These are phyloP conservation scores for Temnothorax unifasciatus DNA, from an alignment of 2,888 invertebrate genomes.

Conservation along the genomic window DNA sequence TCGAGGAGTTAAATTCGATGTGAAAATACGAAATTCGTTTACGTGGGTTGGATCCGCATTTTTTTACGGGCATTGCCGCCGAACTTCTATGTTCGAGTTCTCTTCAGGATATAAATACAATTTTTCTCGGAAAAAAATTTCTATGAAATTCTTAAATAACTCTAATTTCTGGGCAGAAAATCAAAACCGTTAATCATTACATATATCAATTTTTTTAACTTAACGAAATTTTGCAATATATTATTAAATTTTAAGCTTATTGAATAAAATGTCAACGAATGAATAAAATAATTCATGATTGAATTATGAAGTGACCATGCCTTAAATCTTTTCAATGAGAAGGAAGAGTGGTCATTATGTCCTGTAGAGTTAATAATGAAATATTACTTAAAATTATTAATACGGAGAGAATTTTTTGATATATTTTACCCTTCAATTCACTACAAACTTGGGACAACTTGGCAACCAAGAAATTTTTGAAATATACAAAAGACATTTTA, in stretches of 20 bases:
- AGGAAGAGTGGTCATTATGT: neutral
- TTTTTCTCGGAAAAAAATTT: neutral
- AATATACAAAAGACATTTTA: too few species aligned
- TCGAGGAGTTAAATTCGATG: constrained; percentile 50
- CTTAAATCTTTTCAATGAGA: neutral
- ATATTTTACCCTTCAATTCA: too few species aligned
- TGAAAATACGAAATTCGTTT: constrained; percentile 46
- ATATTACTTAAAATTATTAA: constrained; percentile 8
- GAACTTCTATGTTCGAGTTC: neutral
- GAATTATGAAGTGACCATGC: neutral
- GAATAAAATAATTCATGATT: neutral
- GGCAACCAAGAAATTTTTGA: too few species aligned
- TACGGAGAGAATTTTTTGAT: too few species aligned
- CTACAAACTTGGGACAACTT: too few species aligned
- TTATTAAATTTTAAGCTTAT: neutral
- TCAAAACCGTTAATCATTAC: neutral
- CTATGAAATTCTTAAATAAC: neutral
- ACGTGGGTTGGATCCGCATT: constrained; percentile 36
- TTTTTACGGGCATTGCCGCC: neutral
- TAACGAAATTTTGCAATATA: neutral
- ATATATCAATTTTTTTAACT: neutral
- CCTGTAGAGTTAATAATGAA: neutral
- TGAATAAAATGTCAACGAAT: neutral
- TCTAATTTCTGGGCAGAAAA: neutral
- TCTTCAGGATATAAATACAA: neutral